phyloP scores from a whole-genome alignment of 2,797 vertebrate genomes.

The Tangara arthus region DNA sequence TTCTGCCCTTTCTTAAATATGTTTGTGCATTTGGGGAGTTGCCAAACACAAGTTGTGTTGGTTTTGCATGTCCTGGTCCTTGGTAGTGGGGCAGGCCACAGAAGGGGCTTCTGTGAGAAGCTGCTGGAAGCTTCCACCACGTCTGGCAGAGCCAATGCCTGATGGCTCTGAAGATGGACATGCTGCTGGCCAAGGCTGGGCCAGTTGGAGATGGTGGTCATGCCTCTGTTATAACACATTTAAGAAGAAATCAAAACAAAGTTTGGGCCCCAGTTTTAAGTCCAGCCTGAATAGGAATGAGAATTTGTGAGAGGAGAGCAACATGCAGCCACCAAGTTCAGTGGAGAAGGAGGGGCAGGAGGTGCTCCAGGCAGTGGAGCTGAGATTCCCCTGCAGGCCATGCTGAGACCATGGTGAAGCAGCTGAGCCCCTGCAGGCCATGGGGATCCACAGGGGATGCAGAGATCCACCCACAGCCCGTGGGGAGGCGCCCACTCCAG shows the following conservation, averaged over 20 bases:
- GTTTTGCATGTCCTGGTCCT: accelerated
- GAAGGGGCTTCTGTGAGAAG: background rate
- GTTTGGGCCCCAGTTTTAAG: background rate
- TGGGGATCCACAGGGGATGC: accelerated
- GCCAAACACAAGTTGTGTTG: background rate
- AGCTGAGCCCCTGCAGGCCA: background rate
- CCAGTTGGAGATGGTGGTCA: background rate
- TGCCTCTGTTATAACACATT: no score
- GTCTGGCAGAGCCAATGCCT: no score
- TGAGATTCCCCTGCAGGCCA: accelerated
- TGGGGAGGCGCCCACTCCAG: accelerated
- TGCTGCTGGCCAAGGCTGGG: background rate
- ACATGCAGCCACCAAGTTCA: background rate
- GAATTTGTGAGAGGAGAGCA: background rate
- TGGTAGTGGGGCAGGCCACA: accelerated
- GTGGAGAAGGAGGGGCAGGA: background rate
- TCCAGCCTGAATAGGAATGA: background rate
- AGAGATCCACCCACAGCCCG: accelerated
- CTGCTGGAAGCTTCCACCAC: background rate
- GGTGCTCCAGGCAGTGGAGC: accelerated
- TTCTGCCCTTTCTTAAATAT: background rate
- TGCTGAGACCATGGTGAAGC: no score
- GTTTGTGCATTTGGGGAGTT: background rate
- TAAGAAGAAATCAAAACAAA: background rate
- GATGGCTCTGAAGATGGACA: background rate